Evolutionary conservation across 1,140 invertebrate genomes (phyloP).

Genomic region (Helicoverpa armigera): DNA sequence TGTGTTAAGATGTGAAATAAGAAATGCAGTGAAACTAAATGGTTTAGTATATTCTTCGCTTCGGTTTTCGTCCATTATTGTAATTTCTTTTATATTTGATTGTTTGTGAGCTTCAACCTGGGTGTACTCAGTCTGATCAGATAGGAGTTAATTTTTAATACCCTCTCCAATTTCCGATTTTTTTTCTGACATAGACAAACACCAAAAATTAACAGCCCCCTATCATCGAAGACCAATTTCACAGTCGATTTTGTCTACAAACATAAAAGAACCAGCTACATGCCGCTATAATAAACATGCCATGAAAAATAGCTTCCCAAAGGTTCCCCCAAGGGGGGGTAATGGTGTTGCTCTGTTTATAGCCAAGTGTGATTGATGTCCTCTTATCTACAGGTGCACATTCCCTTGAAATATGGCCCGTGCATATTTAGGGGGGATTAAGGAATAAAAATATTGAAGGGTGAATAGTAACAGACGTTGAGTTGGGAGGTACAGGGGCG

Average conservation of each 20-base stretch:
- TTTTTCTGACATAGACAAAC: background rate
- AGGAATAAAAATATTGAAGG: slow-evolving; percentile 47
- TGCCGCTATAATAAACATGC: slow-evolving; percentile 36
- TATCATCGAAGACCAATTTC: slow-evolving; percentile 11
- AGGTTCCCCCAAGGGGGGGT: slow-evolving; percentile 47
- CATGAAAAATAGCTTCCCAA: slow-evolving; percentile 69
- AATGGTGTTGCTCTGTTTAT: slow-evolving; percentile 65
- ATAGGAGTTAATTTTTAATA: too few relatives aligned
- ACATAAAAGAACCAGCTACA: slow-evolving; percentile 1
- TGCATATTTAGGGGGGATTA: slow-evolving; percentile 69
- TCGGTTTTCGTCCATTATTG: too few relatives aligned
- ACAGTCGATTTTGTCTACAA: slow-evolving; percentile 9
- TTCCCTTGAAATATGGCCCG: slow-evolving; percentile 67
- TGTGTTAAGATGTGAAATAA: background rate
- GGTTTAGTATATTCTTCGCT: too few relatives aligned
- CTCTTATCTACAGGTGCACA: slow-evolving; percentile 73
- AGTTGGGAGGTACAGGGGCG: background rate
- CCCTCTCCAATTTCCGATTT: background rate
- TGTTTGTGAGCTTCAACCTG: too few relatives aligned
- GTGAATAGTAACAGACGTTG: slow-evolving; percentile 34
- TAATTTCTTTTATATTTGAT: too few relatives aligned
- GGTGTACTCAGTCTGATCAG: too few relatives aligned
- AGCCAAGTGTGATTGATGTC: slow-evolving; percentile 79
- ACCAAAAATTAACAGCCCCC: background rate
- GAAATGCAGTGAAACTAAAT: background rate